Conservation (phyloP, 92 coral and sea anemone species). For the Bergia puertoricense region DNA sequence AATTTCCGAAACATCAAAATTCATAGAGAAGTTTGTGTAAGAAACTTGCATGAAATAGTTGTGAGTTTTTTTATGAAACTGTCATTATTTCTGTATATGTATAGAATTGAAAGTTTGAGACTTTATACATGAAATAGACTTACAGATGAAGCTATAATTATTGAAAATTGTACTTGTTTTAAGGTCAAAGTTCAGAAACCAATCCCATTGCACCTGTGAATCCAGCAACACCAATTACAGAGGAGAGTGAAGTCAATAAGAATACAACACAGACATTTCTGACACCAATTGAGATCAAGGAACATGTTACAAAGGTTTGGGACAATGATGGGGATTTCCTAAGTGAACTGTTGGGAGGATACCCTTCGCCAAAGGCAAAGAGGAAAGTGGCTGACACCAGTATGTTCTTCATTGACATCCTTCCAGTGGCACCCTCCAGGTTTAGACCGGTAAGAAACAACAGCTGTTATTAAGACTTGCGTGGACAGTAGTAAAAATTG, state of each 20-base stretch:
- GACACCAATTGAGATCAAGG: slow-evolving; percentile 82
- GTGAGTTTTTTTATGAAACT: too few relatives aligned
- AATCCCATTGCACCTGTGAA: neutral
- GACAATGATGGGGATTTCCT: slow-evolving; percentile 74
- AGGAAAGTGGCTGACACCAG: slow-evolving; percentile 72
- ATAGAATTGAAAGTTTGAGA: too few relatives aligned
- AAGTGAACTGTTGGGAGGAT: slow-evolving; percentile 77
- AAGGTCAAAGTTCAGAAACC: slow-evolving; percentile 27
- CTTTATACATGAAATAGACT: too few relatives aligned
- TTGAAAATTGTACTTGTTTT: neutral
- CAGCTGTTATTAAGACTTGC: neutral
- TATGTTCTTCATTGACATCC: slow-evolving; percentile 87
- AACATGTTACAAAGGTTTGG: slow-evolving; percentile 82
- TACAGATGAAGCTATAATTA: too few relatives aligned
- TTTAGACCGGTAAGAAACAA: slow-evolving; percentile 88
- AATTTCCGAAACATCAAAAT: too few relatives aligned
- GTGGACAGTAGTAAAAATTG: neutral
- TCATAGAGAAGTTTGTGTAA: too few relatives aligned
- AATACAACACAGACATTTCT: slow-evolving; percentile 67
- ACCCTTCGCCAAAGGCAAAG: slow-evolving; percentile 79
- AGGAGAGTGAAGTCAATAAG: slow-evolving; percentile 60
- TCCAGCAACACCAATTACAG: slow-evolving; percentile 19
- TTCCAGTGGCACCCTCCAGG: slow-evolving; percentile 96
- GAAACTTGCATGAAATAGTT: too few relatives aligned
- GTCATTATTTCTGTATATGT: too few relatives aligned